Conservation (phyloP, 2,888 invertebrate genomes). For the Chirona hameri region DNA sequence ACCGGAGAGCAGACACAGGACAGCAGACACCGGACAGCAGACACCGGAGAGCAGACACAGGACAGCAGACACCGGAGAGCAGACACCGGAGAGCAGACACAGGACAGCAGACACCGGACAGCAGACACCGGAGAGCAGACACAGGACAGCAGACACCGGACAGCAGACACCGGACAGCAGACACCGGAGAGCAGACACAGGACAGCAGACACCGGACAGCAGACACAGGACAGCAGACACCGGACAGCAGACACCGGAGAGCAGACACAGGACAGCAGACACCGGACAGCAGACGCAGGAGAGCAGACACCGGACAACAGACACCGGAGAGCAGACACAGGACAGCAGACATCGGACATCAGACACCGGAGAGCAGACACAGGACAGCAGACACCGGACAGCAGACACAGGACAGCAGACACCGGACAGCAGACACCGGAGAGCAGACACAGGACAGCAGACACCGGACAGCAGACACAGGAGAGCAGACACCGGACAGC, state of each 20-base stretch:
- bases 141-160: slow-evolving; percentile 30
- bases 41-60: background rate
- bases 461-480: slow-evolving; percentile 30
- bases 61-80: slow-evolving; percentile 31
- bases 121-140: background rate
- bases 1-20: background rate
- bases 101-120: slow-evolving; percentile 30
- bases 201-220: too few species aligned
- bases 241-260: slow-evolving; percentile 27
- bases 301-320: background rate
- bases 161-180: background rate
- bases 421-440: slow-evolving; percentile 30
- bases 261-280: slow-evolving; percentile 7
- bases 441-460: background rate
- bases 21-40: slow-evolving; percentile 31
- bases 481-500: background rate
- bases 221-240: slow-evolving; percentile 13
- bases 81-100: background rate
- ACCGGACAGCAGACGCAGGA: slow-evolving; percentile 24
- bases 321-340: background rate
- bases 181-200: background rate
- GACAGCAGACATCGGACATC: background rate
- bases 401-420: slow-evolving; percentile 7
- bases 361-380: slow-evolving; percentile 32
- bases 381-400: too few species aligned